Percentiles rank a stretch among this genome's conserved stretches.
Evolutionary conservation across 2,797 vertebrate genomes (phyloP).

Genomic region (Hozukius guyotensis): DNA sequence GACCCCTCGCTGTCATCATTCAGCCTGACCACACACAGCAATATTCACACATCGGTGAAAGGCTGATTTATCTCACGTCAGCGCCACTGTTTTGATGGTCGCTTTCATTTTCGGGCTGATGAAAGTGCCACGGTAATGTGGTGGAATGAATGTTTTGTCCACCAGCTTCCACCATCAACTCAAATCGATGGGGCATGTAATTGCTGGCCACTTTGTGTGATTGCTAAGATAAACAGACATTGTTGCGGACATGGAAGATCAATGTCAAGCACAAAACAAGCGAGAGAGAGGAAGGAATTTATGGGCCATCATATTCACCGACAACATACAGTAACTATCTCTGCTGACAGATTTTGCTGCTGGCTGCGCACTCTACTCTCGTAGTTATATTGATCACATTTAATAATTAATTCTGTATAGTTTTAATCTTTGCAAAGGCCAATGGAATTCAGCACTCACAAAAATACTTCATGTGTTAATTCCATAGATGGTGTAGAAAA

Average conservation of each 20-base stretch:
- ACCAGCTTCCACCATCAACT: constrained; percentile 65
- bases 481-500: too few relatives aligned
- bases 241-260: constrained; percentile 70
- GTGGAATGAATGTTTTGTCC: constrained; percentile 76
- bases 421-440: constrained; percentile 9
- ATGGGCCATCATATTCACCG: constrained; percentile 59
- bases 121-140: constrained; percentile 66
- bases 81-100: constrained; percentile 44
- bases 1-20: constrained; percentile 62
- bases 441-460: not conserved
- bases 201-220: constrained; percentile 78
- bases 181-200: constrained; percentile 79
- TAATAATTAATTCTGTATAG: not conserved
- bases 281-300: constrained; percentile 24
- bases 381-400: constrained; percentile 1
- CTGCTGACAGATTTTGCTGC: constrained; percentile 3
- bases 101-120: constrained; percentile 70
- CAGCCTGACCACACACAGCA: constrained; percentile 57
- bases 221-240: constrained; percentile 79
- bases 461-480: not conserved
- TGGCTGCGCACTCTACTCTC: not conserved
- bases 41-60: constrained; percentile 25
- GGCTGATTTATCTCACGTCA: constrained; percentile 67
- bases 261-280: constrained; percentile 65
- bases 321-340: constrained; percentile 39